phyloP scores from a whole-genome alignment of 2,797 vertebrate genomes.

The Hybognathus amarus region DNA sequence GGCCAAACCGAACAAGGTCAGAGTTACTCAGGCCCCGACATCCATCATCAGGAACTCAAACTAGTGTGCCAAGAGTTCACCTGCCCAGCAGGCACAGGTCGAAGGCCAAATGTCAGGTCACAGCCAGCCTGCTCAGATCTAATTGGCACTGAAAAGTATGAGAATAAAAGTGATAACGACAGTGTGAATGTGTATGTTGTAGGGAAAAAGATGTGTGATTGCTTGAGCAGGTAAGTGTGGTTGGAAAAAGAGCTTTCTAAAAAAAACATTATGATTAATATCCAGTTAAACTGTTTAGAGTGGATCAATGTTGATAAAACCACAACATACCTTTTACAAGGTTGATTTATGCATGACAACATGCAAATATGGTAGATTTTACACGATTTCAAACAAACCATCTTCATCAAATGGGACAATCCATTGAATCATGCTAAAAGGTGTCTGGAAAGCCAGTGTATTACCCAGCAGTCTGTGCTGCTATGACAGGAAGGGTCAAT shows the following conservation, averaged over 20 bases:
- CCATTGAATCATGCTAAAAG: conserved; percentile 28
- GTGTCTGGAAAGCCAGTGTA: conserved; percentile 17
- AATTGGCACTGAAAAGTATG: conserved; percentile 69
- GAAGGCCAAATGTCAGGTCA: conserved; percentile 60
- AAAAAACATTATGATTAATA: conserved; percentile 18
- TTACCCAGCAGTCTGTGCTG: conserved; percentile 58
- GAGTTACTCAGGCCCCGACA: conserved; percentile 16
- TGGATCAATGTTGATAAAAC: background rate
- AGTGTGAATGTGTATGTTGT: background rate
- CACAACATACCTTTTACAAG: background rate
- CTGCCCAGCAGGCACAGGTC: conserved; percentile 59
- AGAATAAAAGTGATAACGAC: conserved; percentile 3
- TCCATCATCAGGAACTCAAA: conserved; percentile 67
- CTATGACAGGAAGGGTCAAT: conserved; percentile 57
- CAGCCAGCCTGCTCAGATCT: conserved; percentile 68
- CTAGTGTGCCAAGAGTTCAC: conserved; percentile 40
- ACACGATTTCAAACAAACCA: background rate
- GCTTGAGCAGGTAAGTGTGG: background rate
- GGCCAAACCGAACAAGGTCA: conserved; percentile 41
- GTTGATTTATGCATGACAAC: background rate
- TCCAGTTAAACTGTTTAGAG: background rate
- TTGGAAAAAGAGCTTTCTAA: background rate
- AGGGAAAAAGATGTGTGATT: background rate
- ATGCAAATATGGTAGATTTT: conserved; percentile 1
- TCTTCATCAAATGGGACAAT: background rate